These are phyloP conservation scores for Darevskia nairensis DNA, from an alignment of 2,797 vertebrate species.

Conservation along the genomic window DNA sequence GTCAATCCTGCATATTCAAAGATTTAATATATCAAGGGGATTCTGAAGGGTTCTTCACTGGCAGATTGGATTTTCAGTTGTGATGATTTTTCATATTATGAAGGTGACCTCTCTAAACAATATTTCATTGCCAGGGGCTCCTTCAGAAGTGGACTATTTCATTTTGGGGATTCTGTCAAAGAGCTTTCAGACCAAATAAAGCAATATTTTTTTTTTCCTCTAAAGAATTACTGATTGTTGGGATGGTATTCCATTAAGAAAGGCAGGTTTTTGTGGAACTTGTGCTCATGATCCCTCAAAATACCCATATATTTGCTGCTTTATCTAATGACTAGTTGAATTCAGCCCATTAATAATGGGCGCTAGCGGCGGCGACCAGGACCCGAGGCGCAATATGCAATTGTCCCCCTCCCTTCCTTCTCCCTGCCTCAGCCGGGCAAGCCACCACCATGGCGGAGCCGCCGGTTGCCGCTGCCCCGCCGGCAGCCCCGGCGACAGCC, in stretches of 20 bases:
- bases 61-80: constrained; percentile 28
- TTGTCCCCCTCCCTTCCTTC: too few relatives aligned
- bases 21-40: constrained; percentile 30
- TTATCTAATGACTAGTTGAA: background rate
- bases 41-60: constrained; percentile 30
- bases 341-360: too few relatives aligned
- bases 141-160: constrained; percentile 18
- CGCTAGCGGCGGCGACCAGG: too few relatives aligned
- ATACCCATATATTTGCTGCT: background rate
- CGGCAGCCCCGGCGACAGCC: too few relatives aligned
- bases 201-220: background rate
- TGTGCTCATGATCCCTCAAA: background rate
- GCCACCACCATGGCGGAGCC: too few relatives aligned
- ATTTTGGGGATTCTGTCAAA: constrained; percentile 3
- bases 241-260: constrained; percentile 9
- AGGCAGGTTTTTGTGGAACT: background rate
- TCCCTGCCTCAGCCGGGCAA: too few relatives aligned
- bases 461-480: too few relatives aligned
- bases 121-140: background rate
- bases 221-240: constrained; percentile 2
- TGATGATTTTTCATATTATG: constrained; percentile 32
- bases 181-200: constrained; percentile 15
- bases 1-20: constrained; percentile 12
- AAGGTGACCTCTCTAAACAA: constrained; percentile 38
- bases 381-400: too few relatives aligned